phyloP scores from a whole-genome alignment of 1,140 invertebrate species.

The Plodia interpunctella region DNA sequence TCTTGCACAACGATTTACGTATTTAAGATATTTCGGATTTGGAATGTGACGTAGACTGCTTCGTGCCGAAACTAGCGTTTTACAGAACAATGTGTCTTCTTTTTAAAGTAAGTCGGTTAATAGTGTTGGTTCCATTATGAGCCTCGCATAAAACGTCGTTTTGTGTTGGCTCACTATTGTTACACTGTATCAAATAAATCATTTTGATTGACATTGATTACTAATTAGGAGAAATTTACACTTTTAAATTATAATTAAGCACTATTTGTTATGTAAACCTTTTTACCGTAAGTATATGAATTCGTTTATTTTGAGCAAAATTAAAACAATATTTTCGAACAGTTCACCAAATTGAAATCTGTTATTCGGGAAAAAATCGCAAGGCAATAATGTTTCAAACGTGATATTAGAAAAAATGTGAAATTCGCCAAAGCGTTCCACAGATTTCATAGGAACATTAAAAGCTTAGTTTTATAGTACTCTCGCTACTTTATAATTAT shows the following conservation, averaged over 20 bases:
- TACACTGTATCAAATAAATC: slow-evolving; percentile 15
- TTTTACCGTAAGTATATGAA: background rate
- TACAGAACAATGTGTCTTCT: slow-evolving; percentile 65
- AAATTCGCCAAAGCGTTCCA: slow-evolving; percentile 6
- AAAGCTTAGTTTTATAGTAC: slow-evolving; percentile 30
- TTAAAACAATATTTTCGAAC: too few relatives aligned
- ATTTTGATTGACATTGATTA: slow-evolving; percentile 26
- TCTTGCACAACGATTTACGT: slow-evolving; percentile 29
- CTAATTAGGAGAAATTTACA: slow-evolving; percentile 11
- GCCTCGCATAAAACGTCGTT: slow-evolving; percentile 31
- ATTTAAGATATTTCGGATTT: slow-evolving; percentile 49
- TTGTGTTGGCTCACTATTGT: slow-evolving; percentile 28
- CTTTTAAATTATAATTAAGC: background rate
- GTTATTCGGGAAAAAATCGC: background rate
- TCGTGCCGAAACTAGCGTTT: slow-evolving; percentile 74
- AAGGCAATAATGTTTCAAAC: background rate
- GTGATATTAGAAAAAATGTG: too few relatives aligned
- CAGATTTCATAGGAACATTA: slow-evolving; percentile 18
- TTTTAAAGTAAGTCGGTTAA: slow-evolving; percentile 68
- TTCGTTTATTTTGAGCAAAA: too few relatives aligned
- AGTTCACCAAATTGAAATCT: background rate
- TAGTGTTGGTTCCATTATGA: slow-evolving; percentile 43
- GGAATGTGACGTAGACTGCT: slow-evolving; percentile 54
- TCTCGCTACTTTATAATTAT: slow-evolving; percentile 68
- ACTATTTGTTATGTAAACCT: background rate